These are phyloP conservation scores for Falco novaeseelandiae DNA, from an alignment of 2,797 vertebrate species.

Conservation along the genomic window DNA sequence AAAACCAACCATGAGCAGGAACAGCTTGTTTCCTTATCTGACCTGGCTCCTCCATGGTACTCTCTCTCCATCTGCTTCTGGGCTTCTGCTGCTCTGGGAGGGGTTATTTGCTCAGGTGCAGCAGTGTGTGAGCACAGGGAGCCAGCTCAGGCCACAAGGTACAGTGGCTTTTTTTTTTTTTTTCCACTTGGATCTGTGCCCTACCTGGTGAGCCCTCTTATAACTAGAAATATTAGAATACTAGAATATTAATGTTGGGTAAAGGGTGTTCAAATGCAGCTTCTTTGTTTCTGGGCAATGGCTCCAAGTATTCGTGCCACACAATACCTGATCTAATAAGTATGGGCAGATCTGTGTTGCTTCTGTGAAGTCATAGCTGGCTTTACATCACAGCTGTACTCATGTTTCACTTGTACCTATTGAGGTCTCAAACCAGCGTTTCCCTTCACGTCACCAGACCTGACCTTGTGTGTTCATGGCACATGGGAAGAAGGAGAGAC, in stretches of 20 bases:
- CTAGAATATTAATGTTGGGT: neutral
- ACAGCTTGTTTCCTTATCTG: neutral
- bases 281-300: neutral
- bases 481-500: neutral
- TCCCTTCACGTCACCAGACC: neutral
- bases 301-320: neutral
- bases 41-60: neutral
- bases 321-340: neutral
- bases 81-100: neutral
- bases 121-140: neutral
- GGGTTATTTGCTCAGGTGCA: neutral
- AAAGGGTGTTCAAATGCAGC: neutral
- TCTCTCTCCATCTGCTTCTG: neutral
- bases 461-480: rapidly evolving
- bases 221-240: neutral
- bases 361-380: neutral
- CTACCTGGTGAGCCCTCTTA: neutral
- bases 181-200: neutral
- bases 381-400: neutral
- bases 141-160: neutral
- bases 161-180: neutral
- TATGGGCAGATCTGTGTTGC: neutral
- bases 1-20: neutral
- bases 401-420: neutral
- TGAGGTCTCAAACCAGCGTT: neutral